Base-by-base conservation (phyloP, 2,113 vertebrate genomes). In the Oxyura jamaicensis region DNA sequence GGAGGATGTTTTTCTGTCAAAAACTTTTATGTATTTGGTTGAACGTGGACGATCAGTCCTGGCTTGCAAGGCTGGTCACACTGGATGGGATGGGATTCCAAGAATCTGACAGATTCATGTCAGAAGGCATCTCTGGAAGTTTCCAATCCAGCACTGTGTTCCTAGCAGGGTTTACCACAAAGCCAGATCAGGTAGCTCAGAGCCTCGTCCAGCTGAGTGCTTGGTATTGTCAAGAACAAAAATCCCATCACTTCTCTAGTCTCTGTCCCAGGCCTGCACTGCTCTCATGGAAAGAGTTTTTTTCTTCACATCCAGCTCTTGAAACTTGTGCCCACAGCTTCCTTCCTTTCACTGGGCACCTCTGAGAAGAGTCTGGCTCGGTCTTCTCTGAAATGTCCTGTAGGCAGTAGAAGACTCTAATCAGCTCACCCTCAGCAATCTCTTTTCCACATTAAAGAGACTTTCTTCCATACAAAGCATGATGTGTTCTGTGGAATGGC, bases 81-180 rank as follows among this genome's bases (percentile, higher is more conserved):
- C 56, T 1, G 1, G 16, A 5, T 82, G 25, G 41, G 33, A 42
- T 26, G 20, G 9, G 4, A 11, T 79, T 93, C 58, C 62, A 39
- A 79, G 81, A 65, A 58, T 75, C 29, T 66, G 62, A 23, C 23
- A 52, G 14, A 36, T 65, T 59, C 65, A 15, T 67, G 25, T 81
- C 55, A 81, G 44, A 58, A 58, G 23, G 23, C 44, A 11, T 67
- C 21, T 81, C 76, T 73, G 23, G 19, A 83, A n/a, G 29, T 52
- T 50, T 83, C 35, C 35, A 35, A 0, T 29, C 15, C 15, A 68
- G 52, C 3, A 7, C n/a, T 39, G 4, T 46, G 19, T 1, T 0
- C 25, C 35, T 26, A 82, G 41, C 33, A 69, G 14, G 23, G 15
- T 55, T 89, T 50, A 67, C 29, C 26, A 6, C 44, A 83, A 11